Evolutionary conservation across 2,797 vertebrate genomes (phyloP).

Genomic region (Aldrovandia affinis): DNA sequence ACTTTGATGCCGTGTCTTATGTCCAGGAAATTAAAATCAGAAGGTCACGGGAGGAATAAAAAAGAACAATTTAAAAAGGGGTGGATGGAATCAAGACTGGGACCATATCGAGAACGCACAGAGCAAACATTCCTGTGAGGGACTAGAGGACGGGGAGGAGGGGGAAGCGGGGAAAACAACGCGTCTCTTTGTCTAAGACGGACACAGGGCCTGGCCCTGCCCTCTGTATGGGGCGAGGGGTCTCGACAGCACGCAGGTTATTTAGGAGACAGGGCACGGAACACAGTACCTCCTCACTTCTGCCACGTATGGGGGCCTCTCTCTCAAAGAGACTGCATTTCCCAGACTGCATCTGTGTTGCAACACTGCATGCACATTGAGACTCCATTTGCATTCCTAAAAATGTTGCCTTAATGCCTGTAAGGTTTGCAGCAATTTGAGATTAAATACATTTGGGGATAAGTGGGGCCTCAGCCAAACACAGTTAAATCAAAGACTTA

Average conservation of each 20-base stretch:
- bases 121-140: constrained; percentile 58
- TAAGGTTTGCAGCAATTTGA: background rate
- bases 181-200: constrained; percentile 54
- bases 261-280: constrained; percentile 38
- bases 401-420: background rate
- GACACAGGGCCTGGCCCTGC: constrained; percentile 48
- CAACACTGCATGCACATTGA: constrained; percentile 21
- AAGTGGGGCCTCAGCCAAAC: too few relatives aligned
- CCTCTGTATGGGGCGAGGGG: constrained; percentile 48
- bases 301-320: background rate
- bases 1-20: constrained; percentile 55
- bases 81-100: constrained; percentile 54
- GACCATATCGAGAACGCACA: constrained; percentile 47
- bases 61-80: background rate
- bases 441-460: too few relatives aligned
- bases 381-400: background rate
- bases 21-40: constrained; percentile 59
- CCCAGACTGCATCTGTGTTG: background rate
- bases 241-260: constrained; percentile 45
- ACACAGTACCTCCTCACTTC: constrained; percentile 24
- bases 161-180: constrained; percentile 64
- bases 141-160: constrained; percentile 54
- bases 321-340: background rate
- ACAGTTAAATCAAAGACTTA: too few relatives aligned
- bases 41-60: constrained; percentile 43